phyloP scores from a whole-genome alignment of 2,888 invertebrate genomes.

The Sphaerophoria taeniata region DNA sequence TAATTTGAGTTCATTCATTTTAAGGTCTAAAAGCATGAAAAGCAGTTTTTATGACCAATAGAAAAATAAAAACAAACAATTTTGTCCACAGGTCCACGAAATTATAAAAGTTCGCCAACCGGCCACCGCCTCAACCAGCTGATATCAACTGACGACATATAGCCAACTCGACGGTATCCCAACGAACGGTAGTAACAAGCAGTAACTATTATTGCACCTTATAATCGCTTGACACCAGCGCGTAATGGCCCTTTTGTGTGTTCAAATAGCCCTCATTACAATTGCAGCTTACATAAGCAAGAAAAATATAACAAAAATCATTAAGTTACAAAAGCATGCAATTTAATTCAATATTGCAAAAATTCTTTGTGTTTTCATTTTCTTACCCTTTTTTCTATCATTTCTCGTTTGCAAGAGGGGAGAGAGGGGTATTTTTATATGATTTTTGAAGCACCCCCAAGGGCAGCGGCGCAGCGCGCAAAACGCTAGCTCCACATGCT shows the following conservation, averaged over 20 bases:
- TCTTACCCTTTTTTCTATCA: too few species aligned
- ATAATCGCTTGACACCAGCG: conserved; percentile 39
- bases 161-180: too few species aligned
- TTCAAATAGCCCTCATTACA: conserved; percentile 35
- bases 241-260: conserved; percentile 31
- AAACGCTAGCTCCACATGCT: neutral
- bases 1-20: too few species aligned
- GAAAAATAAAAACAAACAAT: too few species aligned
- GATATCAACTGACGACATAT: neutral
- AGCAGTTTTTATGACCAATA: too few species aligned
- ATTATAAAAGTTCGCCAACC: too few species aligned
- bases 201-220: conserved; percentile 38
- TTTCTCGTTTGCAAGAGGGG: neutral
- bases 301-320: conserved; percentile 30
- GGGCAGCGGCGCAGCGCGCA: too few species aligned
- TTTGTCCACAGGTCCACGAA: too few species aligned
- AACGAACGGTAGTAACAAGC: too few species aligned
- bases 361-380: neutral
- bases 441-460: neutral
- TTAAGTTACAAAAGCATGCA: conserved; percentile 40
- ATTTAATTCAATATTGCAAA: conserved; percentile 39
- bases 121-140: neutral
- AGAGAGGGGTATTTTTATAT: neutral
- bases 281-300: conserved; percentile 17
- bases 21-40: too few species aligned